These are phyloP conservation scores for Solenopsis invicta DNA, from an alignment of 1,140 invertebrate species.

Conservation along the genomic window DNA sequence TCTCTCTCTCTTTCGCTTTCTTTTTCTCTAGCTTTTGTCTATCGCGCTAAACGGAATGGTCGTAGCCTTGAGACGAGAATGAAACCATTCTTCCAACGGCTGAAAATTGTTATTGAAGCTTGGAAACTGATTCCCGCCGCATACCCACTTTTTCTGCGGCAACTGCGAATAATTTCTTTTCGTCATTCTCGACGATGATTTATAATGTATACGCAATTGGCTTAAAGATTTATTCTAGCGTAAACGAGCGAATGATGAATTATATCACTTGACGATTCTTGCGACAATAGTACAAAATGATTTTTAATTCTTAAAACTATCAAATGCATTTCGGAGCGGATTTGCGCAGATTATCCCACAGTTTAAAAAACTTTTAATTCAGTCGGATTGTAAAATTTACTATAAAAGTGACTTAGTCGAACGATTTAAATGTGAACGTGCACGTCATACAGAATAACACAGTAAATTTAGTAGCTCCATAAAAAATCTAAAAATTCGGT, in stretches of 20 bases:
- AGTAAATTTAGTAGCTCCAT: not conserved
- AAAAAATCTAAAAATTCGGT: slow-evolving; percentile 20
- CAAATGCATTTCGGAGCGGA: not conserved
- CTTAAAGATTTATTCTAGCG: not conserved
- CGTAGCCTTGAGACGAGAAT: slow-evolving; percentile 28
- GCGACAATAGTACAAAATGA: not conserved
- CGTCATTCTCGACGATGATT: not conserved
- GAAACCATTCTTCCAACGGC: slow-evolving; percentile 5
- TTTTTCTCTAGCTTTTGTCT: not conserved
- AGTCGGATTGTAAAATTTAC: slow-evolving; percentile 11
- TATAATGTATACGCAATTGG: not conserved
- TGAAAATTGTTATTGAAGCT: not conserved
- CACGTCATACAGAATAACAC: not conserved
- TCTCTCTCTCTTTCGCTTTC: not conserved
- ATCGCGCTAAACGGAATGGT: slow-evolving; percentile 62
- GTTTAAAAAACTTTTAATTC: slow-evolving; percentile 9
- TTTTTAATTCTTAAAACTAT: slow-evolving; percentile 16
- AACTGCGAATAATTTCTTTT: not conserved
- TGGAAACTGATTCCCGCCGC: not conserved
- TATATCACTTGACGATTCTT: not conserved
- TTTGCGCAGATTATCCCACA: slow-evolving; percentile 11
- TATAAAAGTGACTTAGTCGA: not conserved
- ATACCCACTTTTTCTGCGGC: not conserved
- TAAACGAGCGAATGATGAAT: not conserved
- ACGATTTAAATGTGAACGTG: not conserved